These are phyloP conservation scores for Netelia melanura DNA, from an alignment of 2,888 invertebrate species.

Conservation along the genomic window DNA sequence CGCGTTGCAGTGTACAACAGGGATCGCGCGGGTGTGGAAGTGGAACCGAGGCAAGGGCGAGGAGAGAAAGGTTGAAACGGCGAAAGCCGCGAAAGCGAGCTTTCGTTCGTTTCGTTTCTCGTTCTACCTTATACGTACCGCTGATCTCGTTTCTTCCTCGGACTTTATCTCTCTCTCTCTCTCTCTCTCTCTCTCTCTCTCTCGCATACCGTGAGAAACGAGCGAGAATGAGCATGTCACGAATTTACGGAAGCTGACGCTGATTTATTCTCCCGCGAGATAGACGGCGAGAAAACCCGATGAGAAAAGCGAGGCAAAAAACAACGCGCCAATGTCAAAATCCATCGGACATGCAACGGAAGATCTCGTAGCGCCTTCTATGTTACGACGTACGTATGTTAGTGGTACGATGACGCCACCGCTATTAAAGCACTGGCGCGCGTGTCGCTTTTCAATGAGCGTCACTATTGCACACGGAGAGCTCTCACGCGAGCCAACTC, in stretches of 20 bases:
- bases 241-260: conserved; percentile 50
- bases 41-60: conserved; percentile 45
- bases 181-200: conserved; percentile 3
- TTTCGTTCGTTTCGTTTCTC: conserved; percentile 40
- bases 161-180: neutral
- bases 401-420: conserved; percentile 34
- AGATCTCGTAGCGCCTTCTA: conserved; percentile 68
- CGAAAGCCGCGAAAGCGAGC: conserved; percentile 46
- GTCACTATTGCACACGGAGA: neutral
- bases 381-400: neutral
- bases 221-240: conserved; percentile 47
- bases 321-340: conserved; percentile 74
- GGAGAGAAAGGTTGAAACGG: conserved; percentile 50
- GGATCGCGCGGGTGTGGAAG: conserved; percentile 39
- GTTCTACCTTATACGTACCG: neutral
- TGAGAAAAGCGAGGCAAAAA: conserved; percentile 72
- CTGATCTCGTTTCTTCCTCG: neutral
- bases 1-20: conserved; percentile 14
- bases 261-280: conserved; percentile 51
- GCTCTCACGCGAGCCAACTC: neutral
- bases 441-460: conserved; percentile 7
- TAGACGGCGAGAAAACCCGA: conserved; percentile 5
- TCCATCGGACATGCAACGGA: conserved; percentile 73
- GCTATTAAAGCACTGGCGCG: conserved; percentile 14
- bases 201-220: conserved; percentile 11